Base-by-base conservation (phyloP, 2,113 vertebrate genomes). In the Tauraco erythrolophus region DNA sequence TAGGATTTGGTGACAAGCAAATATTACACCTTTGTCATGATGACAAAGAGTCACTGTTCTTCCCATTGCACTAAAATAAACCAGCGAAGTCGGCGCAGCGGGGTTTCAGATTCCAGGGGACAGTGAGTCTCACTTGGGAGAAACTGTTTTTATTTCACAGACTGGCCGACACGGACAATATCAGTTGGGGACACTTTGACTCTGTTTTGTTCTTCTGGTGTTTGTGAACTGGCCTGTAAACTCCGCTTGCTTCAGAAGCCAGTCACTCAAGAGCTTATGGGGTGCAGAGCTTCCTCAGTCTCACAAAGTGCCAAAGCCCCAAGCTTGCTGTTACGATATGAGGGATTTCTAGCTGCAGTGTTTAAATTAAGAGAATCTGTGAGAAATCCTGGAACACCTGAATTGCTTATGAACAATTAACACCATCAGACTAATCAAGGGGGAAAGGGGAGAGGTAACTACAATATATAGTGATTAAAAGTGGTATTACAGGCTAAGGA, bases 1-100 rank as follows among this genome's bases (percentile, higher is more conserved):
- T 45, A 89, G 93, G 89, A 92, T 93, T 94, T 95, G 87, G 93
- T 94, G 87, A 92, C 91, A 66, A 92, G 84, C 39, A 95, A 95
- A 93, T 84, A 81, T 93, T 95, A 41, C 45, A 87, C 84, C 81
- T 95, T 92, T 94, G 86, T 89, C 69, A 31, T 75, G n/a, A 28
- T 23, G 81, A 92, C 92, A 96, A 95, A 96, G 94, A 51, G 65
- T 84, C 77, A 25, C 89, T 91, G 84, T 97, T 94, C 84, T 86
- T 94, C 84, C 65, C 74, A 56, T 68, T 78, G 77, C 4, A 0
- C 89, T 89, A 64, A 91, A 89, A 78, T 60, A 88, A 87, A 79
- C 84, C 77, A 43, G 60, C 37, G n/a, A 62, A 64, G 64, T 13
- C 7, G 5, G 50, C 58, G 56, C 56, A 68, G 80, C 43, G 89